Evolutionary conservation across 2,888 invertebrate species (phyloP).

Genomic region (Plebejus anna): DNA sequence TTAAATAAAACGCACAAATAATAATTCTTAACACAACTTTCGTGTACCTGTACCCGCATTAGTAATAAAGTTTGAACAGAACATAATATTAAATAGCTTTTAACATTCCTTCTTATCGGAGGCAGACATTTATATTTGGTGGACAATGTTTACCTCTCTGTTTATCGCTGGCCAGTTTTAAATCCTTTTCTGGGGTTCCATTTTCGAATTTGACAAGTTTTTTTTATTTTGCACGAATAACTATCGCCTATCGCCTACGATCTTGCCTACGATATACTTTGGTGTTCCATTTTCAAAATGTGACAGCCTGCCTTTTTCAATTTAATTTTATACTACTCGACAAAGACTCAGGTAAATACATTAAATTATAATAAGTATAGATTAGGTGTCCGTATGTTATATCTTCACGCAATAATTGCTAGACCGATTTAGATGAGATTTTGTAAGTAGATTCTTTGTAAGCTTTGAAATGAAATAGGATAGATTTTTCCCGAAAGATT

Average conservation of each 20-base stretch:
- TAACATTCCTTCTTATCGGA: slow-evolving; percentile 76
- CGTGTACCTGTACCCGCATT: slow-evolving; percentile 31
- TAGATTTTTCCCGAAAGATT: no score
- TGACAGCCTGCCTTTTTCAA: background rate
- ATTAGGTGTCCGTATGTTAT: no score
- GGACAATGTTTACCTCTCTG: slow-evolving; percentile 76
- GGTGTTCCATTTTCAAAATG: background rate
- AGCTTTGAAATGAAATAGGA: no score
- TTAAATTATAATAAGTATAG: no score
- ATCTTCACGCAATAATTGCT: no score
- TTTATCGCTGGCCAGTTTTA: slow-evolving; percentile 56
- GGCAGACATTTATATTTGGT: slow-evolving; percentile 77
- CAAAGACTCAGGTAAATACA: background rate
- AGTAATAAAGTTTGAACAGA: slow-evolving; percentile 77
- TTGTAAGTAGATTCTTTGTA: no score
- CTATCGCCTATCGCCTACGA: background rate
- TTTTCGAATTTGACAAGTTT: background rate
- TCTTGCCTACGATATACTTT: no score
- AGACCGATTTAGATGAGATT: no score
- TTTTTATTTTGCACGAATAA: background rate
- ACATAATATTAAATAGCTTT: slow-evolving; percentile 82
- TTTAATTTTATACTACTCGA: background rate
- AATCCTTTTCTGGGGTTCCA: slow-evolving; percentile 54
- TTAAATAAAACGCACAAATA: background rate
- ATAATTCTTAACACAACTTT: slow-evolving; percentile 35